Evolutionary conservation across 1,140 invertebrate species (phyloP).

Genomic region (Nasonia longicornis): DNA sequence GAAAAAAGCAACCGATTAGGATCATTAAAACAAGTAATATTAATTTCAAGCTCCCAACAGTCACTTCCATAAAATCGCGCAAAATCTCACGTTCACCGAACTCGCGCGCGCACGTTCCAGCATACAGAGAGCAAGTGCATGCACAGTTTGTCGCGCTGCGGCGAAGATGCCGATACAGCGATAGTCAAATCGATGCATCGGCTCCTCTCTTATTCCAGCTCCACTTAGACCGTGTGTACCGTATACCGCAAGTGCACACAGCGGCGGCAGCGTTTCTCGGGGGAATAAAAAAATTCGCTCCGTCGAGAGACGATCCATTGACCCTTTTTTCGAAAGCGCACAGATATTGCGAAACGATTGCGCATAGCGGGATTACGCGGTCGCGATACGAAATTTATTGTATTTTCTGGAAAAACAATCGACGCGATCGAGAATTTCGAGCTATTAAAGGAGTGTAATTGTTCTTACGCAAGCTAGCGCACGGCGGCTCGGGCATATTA

Average conservation of each 20-base stretch:
- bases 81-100: no score
- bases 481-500: not conserved
- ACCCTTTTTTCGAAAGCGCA: conserved; percentile 14
- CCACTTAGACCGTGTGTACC: not conserved
- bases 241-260: not conserved
- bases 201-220: conserved; percentile 7
- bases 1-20: conserved; percentile 9
- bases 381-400: conserved; percentile 28
- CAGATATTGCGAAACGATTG: conserved; percentile 38
- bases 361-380: not conserved
- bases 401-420: conserved; percentile 37
- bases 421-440: conserved; percentile 8
- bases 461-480: conserved; percentile 5
- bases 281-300: not conserved
- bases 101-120: not conserved
- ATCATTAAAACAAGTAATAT: not conserved
- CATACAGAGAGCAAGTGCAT: not conserved
- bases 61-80: no score
- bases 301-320: not conserved
- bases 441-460: conserved; percentile 14
- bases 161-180: conserved; percentile 16
- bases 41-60: not conserved
- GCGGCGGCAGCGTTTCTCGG: not conserved
- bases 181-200: conserved; percentile 28
- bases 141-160: not conserved